Base-by-base conservation (phyloP, 2,113 vertebrate genomes). In the Polypterus senegalus region DNA sequence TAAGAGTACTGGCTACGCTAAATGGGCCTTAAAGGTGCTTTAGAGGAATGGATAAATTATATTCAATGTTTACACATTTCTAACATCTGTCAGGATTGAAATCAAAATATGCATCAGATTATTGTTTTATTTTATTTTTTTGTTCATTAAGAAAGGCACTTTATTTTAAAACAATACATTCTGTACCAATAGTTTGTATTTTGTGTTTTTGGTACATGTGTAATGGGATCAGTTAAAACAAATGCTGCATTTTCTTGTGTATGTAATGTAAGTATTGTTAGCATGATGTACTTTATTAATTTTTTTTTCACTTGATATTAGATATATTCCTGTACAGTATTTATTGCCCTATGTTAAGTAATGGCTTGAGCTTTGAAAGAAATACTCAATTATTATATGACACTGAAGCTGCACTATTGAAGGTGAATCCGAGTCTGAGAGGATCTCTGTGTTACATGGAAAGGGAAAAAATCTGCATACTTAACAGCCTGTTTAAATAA, bases 321-420 rank as follows among this genome's bases (percentile, higher is more conserved):
- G 77, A 72, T 79, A 73, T 78, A 61, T 74, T 79, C 71, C 75
- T 86, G 86, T 86, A 88, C 84, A 88, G 84, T 88, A 88, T 88
- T 88, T 88, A 88, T 88, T 71, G 64, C 63, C 63, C 61, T 58
- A 61, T 58, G 67, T 81, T 76, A 66, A 66, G 76, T 63, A 65
- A 79, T 74, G 74, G 65, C 68, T 73, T 61, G 54, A 47, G 43
- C 61, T 53, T 45, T 54, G 47, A 66, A 68, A 64, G 55, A 55
- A 65, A 68, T 63, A 60, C 55, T 67, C 52, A 63, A 65, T 51
- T 54, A 58, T 61, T 68, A 46, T 67, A 62, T 67, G 49, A 66
- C 71, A 72, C 69, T 73, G 66, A 74, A 65, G 80, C 77, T 84
- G 81, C 80, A 81, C 65, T 69, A 66, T 71, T 66, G 47, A 63